Evolutionary conservation across 2,113 vertebrate species (phyloP), one percentile per base, ranked within the genome.

Genomic region (Mormoops blainvillei): DNA sequence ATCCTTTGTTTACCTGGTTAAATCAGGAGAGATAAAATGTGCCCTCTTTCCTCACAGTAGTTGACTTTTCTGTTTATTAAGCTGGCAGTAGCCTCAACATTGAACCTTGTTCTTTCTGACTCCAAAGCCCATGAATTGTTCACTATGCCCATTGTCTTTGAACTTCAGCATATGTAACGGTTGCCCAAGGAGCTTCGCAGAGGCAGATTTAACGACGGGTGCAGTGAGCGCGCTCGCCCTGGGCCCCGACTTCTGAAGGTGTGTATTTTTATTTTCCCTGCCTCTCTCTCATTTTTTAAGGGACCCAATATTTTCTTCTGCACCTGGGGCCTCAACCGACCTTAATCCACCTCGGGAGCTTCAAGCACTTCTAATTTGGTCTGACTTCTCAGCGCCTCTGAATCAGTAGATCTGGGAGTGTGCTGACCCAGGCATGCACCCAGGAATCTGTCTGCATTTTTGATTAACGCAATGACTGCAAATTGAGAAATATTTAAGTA

Each of bases 1-100:
- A 90, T 15, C 68, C 94, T 96, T 96, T 90, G 71, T 92, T 33
- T 33, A 36, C 54, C 65, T 68, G 61, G 96, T 91, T 89, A 96
- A 97, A 88, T 38, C 93, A 84, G 33, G 61, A 13, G 88, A 65
- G 74, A 87, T 33, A 33, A 96, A 93, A 95, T 36, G 71, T 86
- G 56, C 43, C 4, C 71, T 22, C 0, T 54, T 83, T 97, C 11
- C 26, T 97, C 43, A 43, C 22, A 14, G 58, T 26, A 90, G 87
- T 41, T 65, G 56, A 94, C 14, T 67, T 95, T 7, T 22, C 70
- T 81, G 5, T 50, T 76, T 68, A 68, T 71, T 52, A 73, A 88
- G 33, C 43, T 50, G 31, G 1, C 5, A 26, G 15, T 13, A 33
- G 48, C 9, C 13, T 83, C 31, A 12, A 22, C 19, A 73, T 90